phyloP scores from a whole-genome alignment of 2,797 vertebrate genomes.

The Amniataba percoides region DNA sequence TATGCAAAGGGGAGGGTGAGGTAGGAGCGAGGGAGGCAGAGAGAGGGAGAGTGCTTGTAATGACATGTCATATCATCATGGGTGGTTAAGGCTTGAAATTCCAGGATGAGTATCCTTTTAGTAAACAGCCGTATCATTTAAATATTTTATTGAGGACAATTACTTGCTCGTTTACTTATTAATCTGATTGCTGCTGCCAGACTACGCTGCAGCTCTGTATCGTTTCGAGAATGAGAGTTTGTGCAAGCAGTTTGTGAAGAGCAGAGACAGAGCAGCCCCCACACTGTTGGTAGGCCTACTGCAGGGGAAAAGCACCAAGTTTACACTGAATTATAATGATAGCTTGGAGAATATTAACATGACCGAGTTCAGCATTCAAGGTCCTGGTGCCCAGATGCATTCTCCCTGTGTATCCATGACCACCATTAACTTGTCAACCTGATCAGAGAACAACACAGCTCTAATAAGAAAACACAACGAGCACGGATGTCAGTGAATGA shows the following conservation, averaged over 20 bases:
- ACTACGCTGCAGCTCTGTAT: constrained; percentile 60
- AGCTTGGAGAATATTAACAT: constrained; percentile 47
- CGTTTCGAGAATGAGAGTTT: constrained; percentile 50
- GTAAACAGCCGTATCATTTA: constrained; percentile 75
- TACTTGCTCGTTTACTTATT: constrained; percentile 79
- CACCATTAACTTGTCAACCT: constrained; percentile 3
- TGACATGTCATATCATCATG: constrained; percentile 67
- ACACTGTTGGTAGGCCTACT: constrained; percentile 68
- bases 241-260: constrained; percentile 44
- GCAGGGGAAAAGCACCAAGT: constrained; percentile 58
- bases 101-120: constrained; percentile 70
- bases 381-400: constrained; percentile 12
- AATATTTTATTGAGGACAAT: constrained; percentile 82
- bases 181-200: constrained; percentile 75
- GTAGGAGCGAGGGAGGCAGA: constrained; percentile 2
- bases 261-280: constrained; percentile 61
- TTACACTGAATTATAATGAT: constrained; percentile 70
- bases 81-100: constrained; percentile 70
- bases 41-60: constrained; percentile 41
- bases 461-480: background rate
- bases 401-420: constrained; percentile 31
- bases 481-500: constrained; percentile 4
- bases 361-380: constrained; percentile 39
- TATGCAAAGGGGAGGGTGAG: constrained; percentile 15
- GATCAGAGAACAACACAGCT: background rate